Evolutionary conservation across 2,797 vertebrate species (phyloP).

Genomic region (Perodicticus potto): DNA sequence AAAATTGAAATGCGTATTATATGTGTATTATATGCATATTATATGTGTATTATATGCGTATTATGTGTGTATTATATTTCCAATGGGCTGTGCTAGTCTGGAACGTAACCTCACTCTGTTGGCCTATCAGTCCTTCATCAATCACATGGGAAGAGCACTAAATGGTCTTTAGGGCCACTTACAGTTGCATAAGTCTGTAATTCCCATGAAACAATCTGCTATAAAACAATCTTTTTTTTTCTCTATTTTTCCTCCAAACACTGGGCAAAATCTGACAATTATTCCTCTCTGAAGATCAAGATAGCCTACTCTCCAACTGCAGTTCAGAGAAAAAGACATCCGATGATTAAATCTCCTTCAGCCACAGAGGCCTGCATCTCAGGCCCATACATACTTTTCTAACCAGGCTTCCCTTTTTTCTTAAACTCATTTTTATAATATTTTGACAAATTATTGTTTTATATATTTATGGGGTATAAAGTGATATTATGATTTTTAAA

Average conservation of each 20-base stretch:
- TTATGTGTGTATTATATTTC: not conserved
- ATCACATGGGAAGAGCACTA: not conserved
- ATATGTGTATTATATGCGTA: too few species aligned
- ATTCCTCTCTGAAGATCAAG: constrained; percentile 5
- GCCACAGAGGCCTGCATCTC: not conserved
- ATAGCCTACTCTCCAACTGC: not conserved
- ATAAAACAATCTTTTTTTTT: not conserved
- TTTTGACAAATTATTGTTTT: not conserved
- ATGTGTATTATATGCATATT: too few species aligned
- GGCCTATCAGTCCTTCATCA: not conserved
- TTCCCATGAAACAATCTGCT: not conserved
- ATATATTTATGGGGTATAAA: not conserved
- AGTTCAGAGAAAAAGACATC: not conserved
- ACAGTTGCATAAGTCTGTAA: not conserved
- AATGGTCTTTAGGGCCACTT: not conserved
- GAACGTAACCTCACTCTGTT: not conserved
- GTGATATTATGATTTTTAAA: not conserved
- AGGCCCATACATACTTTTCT: not conserved
- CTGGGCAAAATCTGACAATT: constrained; percentile 1
- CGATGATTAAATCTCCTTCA: not conserved
- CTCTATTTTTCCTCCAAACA: constrained; percentile 32
- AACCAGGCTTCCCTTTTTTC: not conserved
- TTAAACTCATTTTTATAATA: not conserved
- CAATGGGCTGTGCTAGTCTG: not conserved
- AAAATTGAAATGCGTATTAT: too few species aligned